phyloP scores from a whole-genome alignment of 2,797 vertebrate species.

The Hydrophis major region DNA sequence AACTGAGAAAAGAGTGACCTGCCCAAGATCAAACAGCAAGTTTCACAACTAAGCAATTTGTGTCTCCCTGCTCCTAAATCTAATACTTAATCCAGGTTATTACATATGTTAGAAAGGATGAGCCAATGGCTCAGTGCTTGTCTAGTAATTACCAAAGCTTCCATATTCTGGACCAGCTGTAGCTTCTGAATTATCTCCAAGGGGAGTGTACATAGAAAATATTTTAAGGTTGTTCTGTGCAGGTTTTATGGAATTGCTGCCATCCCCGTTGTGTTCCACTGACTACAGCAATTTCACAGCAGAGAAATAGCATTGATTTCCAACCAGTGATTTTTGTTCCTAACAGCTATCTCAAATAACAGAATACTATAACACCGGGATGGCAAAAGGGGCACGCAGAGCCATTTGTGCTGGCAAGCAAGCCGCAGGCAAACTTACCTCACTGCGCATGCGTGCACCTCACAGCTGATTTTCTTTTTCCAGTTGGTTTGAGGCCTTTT shows the following conservation, averaged over 20 bases:
- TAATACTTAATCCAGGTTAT: background rate
- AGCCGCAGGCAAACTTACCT: no score
- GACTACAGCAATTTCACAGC: background rate
- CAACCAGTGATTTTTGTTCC: no score
- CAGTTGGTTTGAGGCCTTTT: no score
- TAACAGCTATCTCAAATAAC: no score
- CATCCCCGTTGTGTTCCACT: background rate
- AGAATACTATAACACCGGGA: no score
- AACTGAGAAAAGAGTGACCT: background rate
- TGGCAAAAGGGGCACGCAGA: no score
- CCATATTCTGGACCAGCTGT: background rate
- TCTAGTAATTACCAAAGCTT: background rate
- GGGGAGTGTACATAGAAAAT: background rate
- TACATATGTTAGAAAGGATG: no score
- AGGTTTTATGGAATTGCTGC: background rate
- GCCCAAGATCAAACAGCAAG: background rate
- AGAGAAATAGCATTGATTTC: background rate
- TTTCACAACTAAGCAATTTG: background rate
- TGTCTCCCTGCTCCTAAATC: background rate
- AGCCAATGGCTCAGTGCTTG: no score
- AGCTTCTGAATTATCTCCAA: background rate
- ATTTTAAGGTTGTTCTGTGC: background rate
- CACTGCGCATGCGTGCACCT: no score
- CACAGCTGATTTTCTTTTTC: no score
- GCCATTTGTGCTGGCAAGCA: no score